Evolutionary conservation across 2,888 invertebrate species (phyloP).

Genomic region (Micoletzkya japonica): DNA sequence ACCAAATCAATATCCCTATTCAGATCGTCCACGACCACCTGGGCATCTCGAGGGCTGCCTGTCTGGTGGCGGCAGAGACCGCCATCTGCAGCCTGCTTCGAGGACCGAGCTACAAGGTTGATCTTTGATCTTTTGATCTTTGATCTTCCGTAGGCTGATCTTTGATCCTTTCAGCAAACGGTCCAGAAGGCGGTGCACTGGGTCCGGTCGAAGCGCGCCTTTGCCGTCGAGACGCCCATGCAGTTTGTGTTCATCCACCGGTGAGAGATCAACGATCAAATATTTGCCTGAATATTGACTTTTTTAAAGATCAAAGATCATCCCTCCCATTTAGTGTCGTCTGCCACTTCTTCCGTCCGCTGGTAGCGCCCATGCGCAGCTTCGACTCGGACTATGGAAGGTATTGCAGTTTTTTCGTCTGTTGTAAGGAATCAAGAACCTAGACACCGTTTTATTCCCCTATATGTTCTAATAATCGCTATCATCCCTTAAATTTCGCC

Average conservation of each 20-base stretch:
- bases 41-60: constrained; percentile 53
- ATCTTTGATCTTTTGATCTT: background rate
- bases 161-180: constrained; percentile 44
- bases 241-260: constrained; percentile 52
- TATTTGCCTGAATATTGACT: background rate
- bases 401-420: background rate
- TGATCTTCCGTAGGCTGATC: background rate
- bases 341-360: constrained; percentile 48
- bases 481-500: too few species aligned
- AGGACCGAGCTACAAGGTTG: constrained; percentile 56
- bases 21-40: constrained; percentile 46
- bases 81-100: constrained; percentile 54
- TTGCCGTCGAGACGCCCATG: constrained; percentile 60
- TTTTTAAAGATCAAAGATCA: background rate
- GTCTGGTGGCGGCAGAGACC: constrained; percentile 57
- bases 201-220: constrained; percentile 53
- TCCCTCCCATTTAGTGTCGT: constrained; percentile 46
- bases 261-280: background rate
- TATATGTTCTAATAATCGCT: too few species aligned
- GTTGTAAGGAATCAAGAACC: too few species aligned
- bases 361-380: constrained; percentile 34
- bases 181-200: constrained; percentile 59
- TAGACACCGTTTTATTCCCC: too few species aligned
- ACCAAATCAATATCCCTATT: too few species aligned
- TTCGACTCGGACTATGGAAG: constrained; percentile 54